Evolutionary conservation across 2,113 vertebrate genomes (phyloP).

Genomic region (Muntiacus reevesi): DNA sequence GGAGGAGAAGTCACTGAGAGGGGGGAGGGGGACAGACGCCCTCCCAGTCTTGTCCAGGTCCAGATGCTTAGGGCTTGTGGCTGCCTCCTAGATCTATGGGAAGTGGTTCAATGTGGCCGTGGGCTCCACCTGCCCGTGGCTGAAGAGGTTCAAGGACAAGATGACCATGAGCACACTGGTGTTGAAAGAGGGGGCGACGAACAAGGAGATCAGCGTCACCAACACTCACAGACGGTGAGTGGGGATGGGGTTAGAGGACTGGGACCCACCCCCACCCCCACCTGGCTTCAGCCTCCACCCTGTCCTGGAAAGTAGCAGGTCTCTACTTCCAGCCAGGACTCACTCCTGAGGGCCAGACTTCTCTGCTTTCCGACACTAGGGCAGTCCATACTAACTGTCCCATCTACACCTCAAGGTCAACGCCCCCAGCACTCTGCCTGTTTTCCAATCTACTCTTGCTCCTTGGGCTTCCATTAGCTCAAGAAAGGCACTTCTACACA

Average conservation of each 20-base stretch:
- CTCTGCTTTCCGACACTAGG: rapidly evolving
- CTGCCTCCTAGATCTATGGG: slow-evolving; percentile 80
- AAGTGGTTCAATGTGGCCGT: slow-evolving; percentile 90
- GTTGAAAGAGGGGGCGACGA: slow-evolving; percentile 68
- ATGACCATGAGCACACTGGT: slow-evolving; percentile 82
- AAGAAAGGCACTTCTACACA: rapidly evolving
- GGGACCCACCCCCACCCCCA: rapidly evolving
- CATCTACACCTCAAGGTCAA: rapidly evolving
- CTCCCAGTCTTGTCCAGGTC: neutral
- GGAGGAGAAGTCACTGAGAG: neutral
- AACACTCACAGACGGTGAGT: slow-evolving; percentile 79
- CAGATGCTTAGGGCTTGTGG: neutral
- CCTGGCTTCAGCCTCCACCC: neutral
- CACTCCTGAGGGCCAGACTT: neutral
- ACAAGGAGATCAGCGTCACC: slow-evolving; percentile 55
- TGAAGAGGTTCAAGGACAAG: slow-evolving; percentile 75
- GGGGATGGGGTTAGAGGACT: neutral
- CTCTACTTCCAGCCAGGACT: neutral
- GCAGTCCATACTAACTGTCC: rapidly evolving
- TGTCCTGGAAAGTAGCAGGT: neutral
- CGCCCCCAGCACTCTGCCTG: rapidly evolving
- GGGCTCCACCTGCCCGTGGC: slow-evolving; percentile 81
- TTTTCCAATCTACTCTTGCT: too few relatives aligned
- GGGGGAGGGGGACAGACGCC: neutral
- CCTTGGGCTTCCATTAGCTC: neutral